Evolutionary conservation across 1,140 invertebrate species (phyloP).

Genomic region (Drosophila trapezifrons): DNA sequence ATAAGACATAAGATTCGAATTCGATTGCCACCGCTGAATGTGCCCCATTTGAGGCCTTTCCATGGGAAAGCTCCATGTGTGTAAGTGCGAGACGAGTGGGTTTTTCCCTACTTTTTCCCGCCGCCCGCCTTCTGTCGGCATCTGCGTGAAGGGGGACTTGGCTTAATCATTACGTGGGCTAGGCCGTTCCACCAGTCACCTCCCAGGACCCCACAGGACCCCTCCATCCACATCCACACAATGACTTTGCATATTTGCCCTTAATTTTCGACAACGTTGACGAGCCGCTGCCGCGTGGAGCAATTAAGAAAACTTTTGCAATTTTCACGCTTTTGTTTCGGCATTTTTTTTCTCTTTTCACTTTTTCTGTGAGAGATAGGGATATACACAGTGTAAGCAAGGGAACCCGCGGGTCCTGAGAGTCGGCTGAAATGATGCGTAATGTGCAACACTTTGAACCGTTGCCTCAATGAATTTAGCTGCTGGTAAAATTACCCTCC

Average conservation of each 20-base stretch:
- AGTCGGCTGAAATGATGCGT: slow-evolving; percentile 65
- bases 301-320: slow-evolving; percentile 82
- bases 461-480: slow-evolving; percentile 65
- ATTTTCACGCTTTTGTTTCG: slow-evolving; percentile 78
- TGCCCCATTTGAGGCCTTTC: slow-evolving; percentile 38
- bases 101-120: slow-evolving; percentile 7
- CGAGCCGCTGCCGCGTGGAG: slow-evolving; percentile 45
- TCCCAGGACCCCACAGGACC: neutral
- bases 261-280: slow-evolving; percentile 72
- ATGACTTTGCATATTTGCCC: slow-evolving; percentile 80
- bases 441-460: slow-evolving; percentile 80
- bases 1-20: slow-evolving; percentile 27
- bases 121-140: neutral
- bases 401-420: slow-evolving; percentile 10
- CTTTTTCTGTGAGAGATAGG: slow-evolving; percentile 11
- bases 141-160: slow-evolving; percentile 29
- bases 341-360: slow-evolving; percentile 30
- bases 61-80: slow-evolving; percentile 50
- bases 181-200: slow-evolving; percentile 5
- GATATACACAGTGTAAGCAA: neutral
- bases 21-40: slow-evolving; percentile 60
- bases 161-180: slow-evolving; percentile 67
- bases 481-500: slow-evolving; percentile 7
- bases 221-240: slow-evolving; percentile 31
- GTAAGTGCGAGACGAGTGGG: slow-evolving; percentile 4